Evolutionary conservation across 2,888 invertebrate genomes (phyloP), one percentile per base, ranked within the genome.

Genomic region (Blastobasis lacticolella): DNA sequence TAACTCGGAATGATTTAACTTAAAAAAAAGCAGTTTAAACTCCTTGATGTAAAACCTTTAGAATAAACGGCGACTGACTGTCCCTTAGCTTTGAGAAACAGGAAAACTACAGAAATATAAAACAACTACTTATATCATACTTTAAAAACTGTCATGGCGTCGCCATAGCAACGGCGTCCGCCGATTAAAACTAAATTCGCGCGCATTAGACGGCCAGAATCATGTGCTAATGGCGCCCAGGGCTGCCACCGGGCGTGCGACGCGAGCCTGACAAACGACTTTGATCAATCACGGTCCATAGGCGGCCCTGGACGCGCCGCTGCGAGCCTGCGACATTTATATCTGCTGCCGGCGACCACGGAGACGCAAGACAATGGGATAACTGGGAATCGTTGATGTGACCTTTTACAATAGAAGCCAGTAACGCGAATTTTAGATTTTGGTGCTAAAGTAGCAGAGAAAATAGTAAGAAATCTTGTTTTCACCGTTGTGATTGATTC

Each of bases 181-280:
- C 77, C 78, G 78, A 80, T 82, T 79, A 82, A 79, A 82, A 77
- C 74, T 75, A 76, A 81, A 83, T 82, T 83, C 76, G 69, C 63
- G 70, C 66, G 73, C 75, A 83, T 84, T 84, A 84, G 79, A 76
- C 77, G 77, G 66, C 69, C 73, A 78, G 81, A 82, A 81, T 83
- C 81, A 84, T 75, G 81, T 84, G 83, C 78, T 82, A 83, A 84
- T 83, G 78, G 79, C 79, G 64, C 73, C 77, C 78, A 78, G 49
- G 52, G 45, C 44, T 49, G 78, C 77, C 77, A 73, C 72, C 78
- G 71, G 68, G 72, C 71, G 76, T 77, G 82, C 81, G 79, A 83
- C 78, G 78, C 78, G 84, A 85, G 84, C 76, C 75, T 84, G 84
- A 84, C 84, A 82, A 84, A 84, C 82, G 82, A 83, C 82, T 83